Percentiles rank a stretch among this genome's conserved stretches.
phyloP scores from a whole-genome alignment of 1,140 invertebrate species.

The Nylanderia fulva region DNA sequence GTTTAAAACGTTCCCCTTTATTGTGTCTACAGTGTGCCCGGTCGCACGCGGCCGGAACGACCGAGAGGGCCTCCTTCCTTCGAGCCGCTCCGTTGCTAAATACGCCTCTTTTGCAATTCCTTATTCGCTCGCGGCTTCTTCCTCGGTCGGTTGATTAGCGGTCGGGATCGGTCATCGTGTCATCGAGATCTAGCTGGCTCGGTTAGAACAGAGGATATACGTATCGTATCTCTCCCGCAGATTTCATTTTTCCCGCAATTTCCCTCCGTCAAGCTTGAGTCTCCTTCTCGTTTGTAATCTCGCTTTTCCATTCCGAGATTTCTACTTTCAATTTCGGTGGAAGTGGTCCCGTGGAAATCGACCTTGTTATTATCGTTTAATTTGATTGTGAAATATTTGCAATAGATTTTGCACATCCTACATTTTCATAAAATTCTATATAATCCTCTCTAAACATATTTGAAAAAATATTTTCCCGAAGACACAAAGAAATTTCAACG shows the following conservation, averaged over 20 bases:
- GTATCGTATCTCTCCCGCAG: neutral
- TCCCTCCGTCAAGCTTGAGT: neutral
- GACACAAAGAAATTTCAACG: neutral
- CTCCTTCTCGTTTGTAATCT: neutral
- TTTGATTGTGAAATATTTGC: neutral
- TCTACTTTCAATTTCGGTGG: neutral
- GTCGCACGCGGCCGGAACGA: constrained; percentile 73
- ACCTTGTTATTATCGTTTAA: neutral
- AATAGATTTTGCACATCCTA: neutral
- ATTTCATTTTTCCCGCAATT: neutral
- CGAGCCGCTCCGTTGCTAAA: constrained; percentile 57
- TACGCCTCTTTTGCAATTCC: constrained; percentile 65
- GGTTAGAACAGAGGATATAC: neutral
- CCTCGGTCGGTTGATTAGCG: constrained; percentile 63
- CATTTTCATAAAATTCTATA: constrained; percentile 1
- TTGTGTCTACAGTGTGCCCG: constrained; percentile 78
- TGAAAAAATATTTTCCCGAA: neutral
- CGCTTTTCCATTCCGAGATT: neutral
- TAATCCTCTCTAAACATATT: neutral
- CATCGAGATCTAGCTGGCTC: constrained; percentile 16
- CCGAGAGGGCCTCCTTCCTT: constrained; percentile 33
- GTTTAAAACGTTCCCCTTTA: constrained; percentile 81
- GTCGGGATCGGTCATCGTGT: constrained; percentile 31
- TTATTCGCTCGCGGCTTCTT: constrained; percentile 29
- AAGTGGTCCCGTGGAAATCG: neutral